A percentile compares a stretch with the other conserved stretches of the same genome.
phyloP scores from a whole-genome alignment of 2,113 vertebrate genomes.

The Poecilia latipinna region DNA sequence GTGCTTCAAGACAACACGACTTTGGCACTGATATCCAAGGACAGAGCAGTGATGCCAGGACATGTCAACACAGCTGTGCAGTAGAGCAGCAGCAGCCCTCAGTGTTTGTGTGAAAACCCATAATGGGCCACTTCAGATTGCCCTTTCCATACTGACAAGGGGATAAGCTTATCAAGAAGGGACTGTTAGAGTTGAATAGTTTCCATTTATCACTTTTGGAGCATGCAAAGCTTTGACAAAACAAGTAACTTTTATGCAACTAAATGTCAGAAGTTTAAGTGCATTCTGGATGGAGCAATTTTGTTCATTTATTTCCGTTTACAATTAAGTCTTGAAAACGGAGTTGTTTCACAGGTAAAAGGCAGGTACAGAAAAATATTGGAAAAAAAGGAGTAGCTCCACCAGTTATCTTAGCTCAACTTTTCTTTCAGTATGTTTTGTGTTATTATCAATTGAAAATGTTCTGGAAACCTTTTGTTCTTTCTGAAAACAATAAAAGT shows the following conservation, averaged over 20 bases:
- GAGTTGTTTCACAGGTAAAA: slow-evolving; percentile 14
- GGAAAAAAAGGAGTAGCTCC: background rate
- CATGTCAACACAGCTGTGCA: slow-evolving; percentile 35
- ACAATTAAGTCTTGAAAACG: slow-evolving; percentile 11
- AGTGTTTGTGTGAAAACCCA: slow-evolving; percentile 34
- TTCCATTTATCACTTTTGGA: slow-evolving; percentile 13
- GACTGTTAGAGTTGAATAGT: slow-evolving; percentile 2
- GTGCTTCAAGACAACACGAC: slow-evolving; percentile 49
- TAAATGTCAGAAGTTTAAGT: slow-evolving; percentile 13
- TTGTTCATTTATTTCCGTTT: slow-evolving; percentile 30
- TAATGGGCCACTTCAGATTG: slow-evolving; percentile 9
- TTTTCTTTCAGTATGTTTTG: slow-evolving; percentile 19
- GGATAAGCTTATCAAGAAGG: slow-evolving; percentile 12
- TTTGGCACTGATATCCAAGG: slow-evolving; percentile 56
- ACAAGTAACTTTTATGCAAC: slow-evolving; percentile 6
- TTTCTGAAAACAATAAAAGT: slow-evolving; percentile 11
- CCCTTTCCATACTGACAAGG: slow-evolving; percentile 9
- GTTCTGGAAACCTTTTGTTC: slow-evolving; percentile 18
- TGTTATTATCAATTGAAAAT: slow-evolving; percentile 18
- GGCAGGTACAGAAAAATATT: slow-evolving; percentile 23
- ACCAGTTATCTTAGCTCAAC: slow-evolving; percentile 20
- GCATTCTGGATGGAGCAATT: slow-evolving; percentile 9
- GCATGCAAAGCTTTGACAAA: slow-evolving; percentile 12
- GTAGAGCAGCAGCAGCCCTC: slow-evolving; percentile 18
- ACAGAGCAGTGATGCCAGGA: slow-evolving; percentile 50